These are phyloP conservation scores for Ladona fulva DNA, from an alignment of 1,140 invertebrate genomes.

Conservation along the genomic window DNA sequence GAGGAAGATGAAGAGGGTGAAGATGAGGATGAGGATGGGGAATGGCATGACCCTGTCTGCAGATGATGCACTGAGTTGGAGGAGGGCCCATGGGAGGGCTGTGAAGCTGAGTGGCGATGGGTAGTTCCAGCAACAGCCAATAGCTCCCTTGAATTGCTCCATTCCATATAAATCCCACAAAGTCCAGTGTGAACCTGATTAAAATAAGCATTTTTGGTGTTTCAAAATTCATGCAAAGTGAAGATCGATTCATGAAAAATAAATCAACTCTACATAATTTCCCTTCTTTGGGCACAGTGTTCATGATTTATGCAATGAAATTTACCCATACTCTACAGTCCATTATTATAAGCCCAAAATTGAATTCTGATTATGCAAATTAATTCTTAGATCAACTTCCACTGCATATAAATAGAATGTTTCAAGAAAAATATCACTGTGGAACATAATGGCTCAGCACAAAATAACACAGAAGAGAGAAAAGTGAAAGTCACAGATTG, in stretches of 20 bases:
- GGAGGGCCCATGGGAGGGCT: conserved; percentile 12
- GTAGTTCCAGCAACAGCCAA: conserved; percentile 80
- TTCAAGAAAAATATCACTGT: background rate
- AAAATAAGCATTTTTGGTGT: background rate
- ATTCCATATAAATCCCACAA: conserved; percentile 75
- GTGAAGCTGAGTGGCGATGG: conserved; percentile 20
- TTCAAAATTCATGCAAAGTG: background rate
- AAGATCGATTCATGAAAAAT: background rate
- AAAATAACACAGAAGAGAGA: no score
- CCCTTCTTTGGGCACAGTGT: background rate
- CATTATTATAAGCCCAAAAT: no score
- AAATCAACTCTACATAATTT: background rate
- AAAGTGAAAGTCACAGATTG: no score
- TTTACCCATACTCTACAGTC: no score
- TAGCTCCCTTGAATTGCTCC: conserved; percentile 89
- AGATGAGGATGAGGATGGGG: conserved; percentile 24
- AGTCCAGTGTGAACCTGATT: conserved; percentile 62
- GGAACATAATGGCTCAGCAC: background rate
- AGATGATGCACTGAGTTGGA: conserved; percentile 27
- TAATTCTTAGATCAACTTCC: no score
- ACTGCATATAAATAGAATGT: no score
- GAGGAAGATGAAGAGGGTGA: conserved; percentile 20
- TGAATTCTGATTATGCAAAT: no score
- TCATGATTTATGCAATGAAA: no score
- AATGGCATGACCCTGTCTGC: conserved; percentile 32